phyloP scores from a whole-genome alignment of 2,113 vertebrate species.

The Piaya cayana region DNA sequence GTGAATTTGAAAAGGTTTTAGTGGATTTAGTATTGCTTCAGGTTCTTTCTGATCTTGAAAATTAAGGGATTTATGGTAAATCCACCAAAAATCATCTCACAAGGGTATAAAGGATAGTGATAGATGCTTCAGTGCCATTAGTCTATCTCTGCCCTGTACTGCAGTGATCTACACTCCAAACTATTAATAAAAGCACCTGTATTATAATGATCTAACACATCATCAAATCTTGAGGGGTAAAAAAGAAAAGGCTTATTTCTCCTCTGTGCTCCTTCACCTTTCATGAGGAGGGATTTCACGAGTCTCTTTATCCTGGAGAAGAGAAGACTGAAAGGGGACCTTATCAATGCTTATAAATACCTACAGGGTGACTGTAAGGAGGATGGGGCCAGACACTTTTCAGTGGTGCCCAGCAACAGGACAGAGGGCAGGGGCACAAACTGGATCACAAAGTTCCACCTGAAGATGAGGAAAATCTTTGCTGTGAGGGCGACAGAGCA shows the following conservation, averaged over 20 bases:
- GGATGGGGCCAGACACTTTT: too few species aligned
- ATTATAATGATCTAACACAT: not conserved
- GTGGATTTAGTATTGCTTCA: not conserved
- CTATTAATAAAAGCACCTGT: not conserved
- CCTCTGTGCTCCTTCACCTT: not conserved
- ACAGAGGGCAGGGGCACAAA: too few species aligned
- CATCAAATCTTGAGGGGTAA: not conserved
- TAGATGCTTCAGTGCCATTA: not conserved
- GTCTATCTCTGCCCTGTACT: not conserved
- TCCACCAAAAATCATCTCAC: constrained; percentile 8
- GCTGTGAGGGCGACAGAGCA: too few species aligned
- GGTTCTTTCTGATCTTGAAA: not conserved
- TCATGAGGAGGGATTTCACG: too few species aligned
- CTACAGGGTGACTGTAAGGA: too few species aligned
- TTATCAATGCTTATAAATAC: too few species aligned
- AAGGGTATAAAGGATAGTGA: not conserved
- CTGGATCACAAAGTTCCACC: too few species aligned
- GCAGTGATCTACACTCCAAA: not conserved
- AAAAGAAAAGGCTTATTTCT: not conserved
- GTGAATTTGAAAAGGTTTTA: constrained; percentile 20
- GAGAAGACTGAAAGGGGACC: too few species aligned
- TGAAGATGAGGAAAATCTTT: too few species aligned
- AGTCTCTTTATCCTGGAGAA: too few species aligned
- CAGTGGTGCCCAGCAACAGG: too few species aligned
- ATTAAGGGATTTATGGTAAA: constrained; percentile 5